These are phyloP conservation scores for Hoplostethus atlanticus DNA, from an alignment of 2,797 vertebrate genomes.

Conservation along the genomic window DNA sequence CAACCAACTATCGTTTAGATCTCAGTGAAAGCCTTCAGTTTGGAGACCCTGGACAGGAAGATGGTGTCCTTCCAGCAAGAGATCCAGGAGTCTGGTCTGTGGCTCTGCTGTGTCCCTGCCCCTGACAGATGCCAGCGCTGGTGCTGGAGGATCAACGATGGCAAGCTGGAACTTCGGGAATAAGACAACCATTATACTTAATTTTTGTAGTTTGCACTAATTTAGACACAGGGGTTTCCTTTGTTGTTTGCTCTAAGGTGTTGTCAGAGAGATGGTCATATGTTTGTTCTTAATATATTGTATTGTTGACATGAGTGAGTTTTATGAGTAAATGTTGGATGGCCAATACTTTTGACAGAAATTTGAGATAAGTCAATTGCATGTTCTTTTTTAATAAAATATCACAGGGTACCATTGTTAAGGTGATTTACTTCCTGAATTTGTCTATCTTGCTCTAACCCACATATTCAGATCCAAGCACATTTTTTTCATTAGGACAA, in stretches of 20 bases:
- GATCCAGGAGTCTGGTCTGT: constrained; percentile 88
- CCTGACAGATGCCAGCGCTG: constrained; percentile 88
- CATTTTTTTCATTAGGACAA: background rate
- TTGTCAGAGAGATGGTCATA: background rate
- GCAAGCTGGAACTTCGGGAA: constrained; percentile 86
- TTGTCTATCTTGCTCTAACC: background rate
- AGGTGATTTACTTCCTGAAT: background rate
- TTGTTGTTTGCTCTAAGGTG: background rate
- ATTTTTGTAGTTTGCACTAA: constrained; percentile 24
- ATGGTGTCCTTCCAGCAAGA: constrained; percentile 87
- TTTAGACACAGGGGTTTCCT: background rate
- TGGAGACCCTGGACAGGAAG: constrained; percentile 93
- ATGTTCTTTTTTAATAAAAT: background rate
- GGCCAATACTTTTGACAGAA: background rate
- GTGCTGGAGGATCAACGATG: constrained; percentile 92
- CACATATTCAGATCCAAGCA: background rate
- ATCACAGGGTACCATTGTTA: no score
- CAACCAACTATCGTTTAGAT: constrained; percentile 76
- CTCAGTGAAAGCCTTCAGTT: constrained; percentile 88
- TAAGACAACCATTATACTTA: constrained; percentile 16
- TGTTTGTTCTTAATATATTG: constrained; percentile 3
- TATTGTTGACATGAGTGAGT: background rate
- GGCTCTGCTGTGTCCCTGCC: constrained; percentile 91
- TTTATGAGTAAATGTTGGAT: background rate
- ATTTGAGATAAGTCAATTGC: background rate